Evolutionary conservation across 2,888 invertebrate species (phyloP).

Genomic region (Tetanocera ferruginea): DNA sequence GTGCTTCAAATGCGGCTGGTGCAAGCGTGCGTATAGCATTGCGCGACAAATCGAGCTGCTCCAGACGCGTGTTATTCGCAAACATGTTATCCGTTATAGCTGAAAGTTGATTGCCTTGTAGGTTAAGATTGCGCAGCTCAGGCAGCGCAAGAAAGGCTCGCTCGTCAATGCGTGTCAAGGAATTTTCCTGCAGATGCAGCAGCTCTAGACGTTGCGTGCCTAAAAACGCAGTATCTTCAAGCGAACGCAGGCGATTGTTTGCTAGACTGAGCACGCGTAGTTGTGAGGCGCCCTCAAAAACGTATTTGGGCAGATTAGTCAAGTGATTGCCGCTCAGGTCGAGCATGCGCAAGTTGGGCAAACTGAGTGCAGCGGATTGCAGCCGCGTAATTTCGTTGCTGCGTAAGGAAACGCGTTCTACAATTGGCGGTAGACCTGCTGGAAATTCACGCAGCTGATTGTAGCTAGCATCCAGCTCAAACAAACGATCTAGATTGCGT

Average conservation of each 20-base stretch:
- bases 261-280: conserved; percentile 79
- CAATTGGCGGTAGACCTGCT: conserved; percentile 82
- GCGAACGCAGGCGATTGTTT: conserved; percentile 78
- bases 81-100: conserved; percentile 79
- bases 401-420: conserved; percentile 81
- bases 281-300: conserved; percentile 77
- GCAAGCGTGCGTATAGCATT: conserved; percentile 81
- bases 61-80: conserved; percentile 76
- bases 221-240: conserved; percentile 79
- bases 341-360: conserved; percentile 80
- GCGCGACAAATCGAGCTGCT: conserved; percentile 80
- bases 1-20: conserved; percentile 75
- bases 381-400: conserved; percentile 79
- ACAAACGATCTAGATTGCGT: conserved; percentile 79
- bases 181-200: conserved; percentile 82
- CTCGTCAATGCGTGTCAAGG: conserved; percentile 77
- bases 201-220: conserved; percentile 80
- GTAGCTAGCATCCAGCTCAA: conserved; percentile 82
- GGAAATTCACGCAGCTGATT: conserved; percentile 82
- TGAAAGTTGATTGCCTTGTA: conserved; percentile 83
- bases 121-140: conserved; percentile 78
- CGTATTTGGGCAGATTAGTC: conserved; percentile 77
- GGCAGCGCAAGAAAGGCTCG: conserved; percentile 76
- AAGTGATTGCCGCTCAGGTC: conserved; percentile 84
- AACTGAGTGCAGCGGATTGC: conserved; percentile 76